Evolutionary conservation across 2,888 invertebrate genomes (phyloP), one percentile per base, ranked within the genome.

Genomic region (Drosophila formosana): DNA sequence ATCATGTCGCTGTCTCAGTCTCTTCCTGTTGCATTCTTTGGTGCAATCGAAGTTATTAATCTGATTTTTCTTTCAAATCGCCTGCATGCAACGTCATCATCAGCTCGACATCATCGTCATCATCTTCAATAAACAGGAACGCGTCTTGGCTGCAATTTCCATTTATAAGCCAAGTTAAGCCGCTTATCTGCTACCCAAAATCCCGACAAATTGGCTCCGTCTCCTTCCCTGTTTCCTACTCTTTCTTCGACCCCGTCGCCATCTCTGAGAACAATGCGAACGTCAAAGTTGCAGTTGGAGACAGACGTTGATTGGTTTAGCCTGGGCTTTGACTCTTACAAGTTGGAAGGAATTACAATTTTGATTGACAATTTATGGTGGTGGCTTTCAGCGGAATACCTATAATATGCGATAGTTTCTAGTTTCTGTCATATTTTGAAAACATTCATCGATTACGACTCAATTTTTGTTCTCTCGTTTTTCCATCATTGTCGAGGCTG

Each of bases 101-200:
- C 67, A 51, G 32, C 30, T 51, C 46, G 50, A 30, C 69, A 60
- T 47, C 18, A 18, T 1, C 57, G 66, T 75, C 72, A 61, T 73
- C 72, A 82, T 62, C 67, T 80, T 83, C 75, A 72, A 72, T 81
- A 83, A 87, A 84, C 79, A 81, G 75, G 62, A 87, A 81, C 66
- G 82, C 82, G 88, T 66, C 79, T 83, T 68, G 86, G 51, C 82
- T 84, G 75, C 88, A 84, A 89, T 89, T 88, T 88, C 88, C 86
- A 83, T 83, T 83, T 73, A 83, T 89, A 83, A 88, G 66, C 82
- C 72, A 49, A 72, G 57, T 46, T 85, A 85, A 85, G 89, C 85
- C 87, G 85, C 83, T 85, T 85, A 85, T 82, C 89, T 89, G 56
- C 25, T 72, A 71, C 65, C 74, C 71, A 30, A 83, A 82, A 80